Evolutionary conservation across 2,888 invertebrate species (phyloP).

Genomic region (Hydraecia micacea): DNA sequence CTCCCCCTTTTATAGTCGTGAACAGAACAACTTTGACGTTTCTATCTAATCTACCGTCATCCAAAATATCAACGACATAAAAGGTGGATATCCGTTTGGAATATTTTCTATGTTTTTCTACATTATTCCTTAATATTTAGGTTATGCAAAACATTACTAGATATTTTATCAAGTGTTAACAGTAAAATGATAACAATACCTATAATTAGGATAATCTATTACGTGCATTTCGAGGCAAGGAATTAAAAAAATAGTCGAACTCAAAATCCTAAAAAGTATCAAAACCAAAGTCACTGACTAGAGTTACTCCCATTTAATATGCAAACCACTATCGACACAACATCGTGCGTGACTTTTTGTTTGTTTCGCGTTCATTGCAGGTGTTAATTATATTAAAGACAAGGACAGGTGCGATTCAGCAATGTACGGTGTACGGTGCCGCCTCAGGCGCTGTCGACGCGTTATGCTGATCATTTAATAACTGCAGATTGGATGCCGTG

Average conservation of each 20-base stretch:
- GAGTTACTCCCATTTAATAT: slow-evolving; percentile 43
- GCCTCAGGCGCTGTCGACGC: slow-evolving; percentile 40
- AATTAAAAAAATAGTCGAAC: neutral
- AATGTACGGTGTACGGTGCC: neutral
- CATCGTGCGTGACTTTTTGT: slow-evolving; percentile 53
- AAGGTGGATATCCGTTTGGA: no score
- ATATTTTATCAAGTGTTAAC: no score
- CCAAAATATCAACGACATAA: no score
- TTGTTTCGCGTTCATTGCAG: slow-evolving; percentile 57
- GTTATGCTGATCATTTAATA: slow-evolving; percentile 65
- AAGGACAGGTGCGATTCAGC: slow-evolving; percentile 44
- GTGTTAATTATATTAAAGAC: slow-evolving; percentile 65
- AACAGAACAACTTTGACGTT: no score
- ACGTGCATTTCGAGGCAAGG: neutral
- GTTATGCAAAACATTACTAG: no score
- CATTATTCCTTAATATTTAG: no score
- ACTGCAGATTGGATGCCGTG: slow-evolving; percentile 53
- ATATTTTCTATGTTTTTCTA: no score
- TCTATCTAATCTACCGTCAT: no score
- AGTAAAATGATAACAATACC: no score
- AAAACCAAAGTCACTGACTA: neutral
- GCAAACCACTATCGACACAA: slow-evolving; percentile 60
- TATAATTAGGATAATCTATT: no score
- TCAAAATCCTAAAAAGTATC: neutral
- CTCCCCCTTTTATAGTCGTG: no score